Base-by-base conservation (phyloP, 2,888 invertebrate species). In the Erebia aethiops region DNA sequence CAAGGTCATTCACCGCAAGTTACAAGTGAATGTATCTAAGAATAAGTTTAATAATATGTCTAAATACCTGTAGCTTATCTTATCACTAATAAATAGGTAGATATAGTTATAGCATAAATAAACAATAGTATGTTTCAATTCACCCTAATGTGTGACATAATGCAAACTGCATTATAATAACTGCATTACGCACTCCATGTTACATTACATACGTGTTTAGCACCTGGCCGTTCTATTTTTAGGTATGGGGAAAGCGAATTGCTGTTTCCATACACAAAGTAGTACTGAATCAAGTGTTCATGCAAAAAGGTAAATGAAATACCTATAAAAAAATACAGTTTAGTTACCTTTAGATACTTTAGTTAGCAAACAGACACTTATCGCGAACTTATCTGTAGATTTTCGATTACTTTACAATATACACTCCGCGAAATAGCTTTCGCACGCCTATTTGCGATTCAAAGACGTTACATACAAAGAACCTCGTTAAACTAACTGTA, bases 151-250 rank as follows among this genome's bases (percentile, higher is more conserved):
- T 41, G 76, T 79, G 81, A 82, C 79, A 79, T 79, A 79, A 79
- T 80, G 78, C 82, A 81, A 80, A 80, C 76, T 74, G 71, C 82
- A 82, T 75, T 51, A 82, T 62, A 14, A 46, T 54, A 54, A 84
- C 75, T 79, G 81, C 79, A 82, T 79, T 81, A 81, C 78, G 81
- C 79, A 73, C 69, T 67, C 52, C 49, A 49, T 62, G 18, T 62
- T 49, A 72, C 52, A 60, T 70, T 78, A 80, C 74, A 77, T 72
- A 80, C 74, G 78, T 72, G 75, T 77, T 78, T 79, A 81, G 75
- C 86, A 86, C 86, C 85, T 87, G 85, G 84, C 80, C 76, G 71
- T 76, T 80, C 82, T 82, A 85, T 85, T 81, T 79, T 82, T 81
- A 82, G 81, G 80, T 72, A 76, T 67, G 75, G 77, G 75, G 77